These are phyloP conservation scores for Acanthurus tractus DNA, from an alignment of 2,797 vertebrate species.

Conservation along the genomic window DNA sequence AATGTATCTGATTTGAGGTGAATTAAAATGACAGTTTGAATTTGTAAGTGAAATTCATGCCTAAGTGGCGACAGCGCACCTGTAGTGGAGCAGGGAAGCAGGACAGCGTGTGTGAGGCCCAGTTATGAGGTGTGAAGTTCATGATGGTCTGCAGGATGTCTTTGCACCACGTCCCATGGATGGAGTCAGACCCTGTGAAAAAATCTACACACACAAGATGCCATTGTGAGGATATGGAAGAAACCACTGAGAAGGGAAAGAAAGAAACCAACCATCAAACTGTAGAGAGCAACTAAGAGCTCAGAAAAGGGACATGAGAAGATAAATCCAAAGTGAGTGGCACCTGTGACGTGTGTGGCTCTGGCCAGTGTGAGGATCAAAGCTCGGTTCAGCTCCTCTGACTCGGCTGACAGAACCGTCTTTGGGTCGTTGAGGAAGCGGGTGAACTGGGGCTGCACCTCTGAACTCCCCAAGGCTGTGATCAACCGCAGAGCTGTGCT, in stretches of 20 bases:
- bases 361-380: constrained; percentile 96
- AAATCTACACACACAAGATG: constrained; percentile 87
- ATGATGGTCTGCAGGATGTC: constrained; percentile 99
- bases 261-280: not conserved
- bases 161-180: constrained; percentile 99
- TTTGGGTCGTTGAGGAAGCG: constrained; percentile 98
- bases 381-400: constrained; percentile 97
- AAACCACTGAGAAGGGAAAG: not conserved
- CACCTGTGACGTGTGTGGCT: constrained; percentile 97
- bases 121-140: constrained; percentile 98
- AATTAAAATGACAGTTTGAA: not conserved
- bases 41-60: not conserved
- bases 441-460: constrained; percentile 97
- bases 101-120: constrained; percentile 98
- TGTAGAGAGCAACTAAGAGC: rapidly evolving
- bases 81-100: constrained; percentile 98
- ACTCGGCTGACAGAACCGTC: constrained; percentile 95
- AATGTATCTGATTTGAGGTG: not conserved
- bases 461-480: constrained; percentile 96
- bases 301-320: not conserved
- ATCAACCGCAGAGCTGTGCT: constrained; percentile 96
- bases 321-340: not conserved
- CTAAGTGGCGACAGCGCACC: constrained; percentile 65
- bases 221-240: not conserved
- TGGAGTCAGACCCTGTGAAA: constrained; percentile 98